phyloP scores from a whole-genome alignment of 2,888 invertebrate genomes.

The Agrochola macilenta region DNA sequence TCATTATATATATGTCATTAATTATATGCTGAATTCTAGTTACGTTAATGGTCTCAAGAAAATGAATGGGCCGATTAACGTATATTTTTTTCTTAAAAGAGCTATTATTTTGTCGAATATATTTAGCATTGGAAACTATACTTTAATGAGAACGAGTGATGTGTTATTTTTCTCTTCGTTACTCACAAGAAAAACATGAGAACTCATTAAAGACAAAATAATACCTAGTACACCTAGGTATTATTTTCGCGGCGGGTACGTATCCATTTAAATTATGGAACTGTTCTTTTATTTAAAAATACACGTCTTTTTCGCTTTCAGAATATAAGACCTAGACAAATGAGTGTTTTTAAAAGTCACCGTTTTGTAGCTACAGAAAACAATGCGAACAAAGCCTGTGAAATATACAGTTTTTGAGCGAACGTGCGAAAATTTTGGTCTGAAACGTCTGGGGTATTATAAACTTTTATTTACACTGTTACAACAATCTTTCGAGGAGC shows the following conservation, averaged over 20 bases:
- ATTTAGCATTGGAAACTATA: neutral
- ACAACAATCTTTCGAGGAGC: no score
- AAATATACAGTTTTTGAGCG: slow-evolving; percentile 41
- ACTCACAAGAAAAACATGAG: neutral
- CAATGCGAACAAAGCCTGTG: slow-evolving; percentile 50
- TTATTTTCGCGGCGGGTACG: neutral
- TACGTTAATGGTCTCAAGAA: slow-evolving; percentile 13
- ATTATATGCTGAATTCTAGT: neutral
- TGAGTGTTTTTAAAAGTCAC: slow-evolving; percentile 50
- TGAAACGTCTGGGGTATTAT: slow-evolving; percentile 39
- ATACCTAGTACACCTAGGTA: neutral
- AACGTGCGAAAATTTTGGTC: slow-evolving; percentile 15
- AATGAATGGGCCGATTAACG: slow-evolving; percentile 6
- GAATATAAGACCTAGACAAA: slow-evolving; percentile 65
- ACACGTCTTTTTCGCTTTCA: slow-evolving; percentile 50
- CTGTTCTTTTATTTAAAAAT: slow-evolving; percentile 46
- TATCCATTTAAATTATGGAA: slow-evolving; percentile 35
- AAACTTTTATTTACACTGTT: slow-evolving; percentile 18
- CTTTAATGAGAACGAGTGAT: neutral
- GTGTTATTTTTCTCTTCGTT: neutral
- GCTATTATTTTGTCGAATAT: slow-evolving; percentile 8
- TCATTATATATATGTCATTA: neutral
- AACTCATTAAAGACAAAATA: slow-evolving; percentile 16
- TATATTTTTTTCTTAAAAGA: slow-evolving; percentile 3
- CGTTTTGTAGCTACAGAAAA: slow-evolving; percentile 40